Evolutionary conservation across 2,113 vertebrate genomes (phyloP).

Genomic region (Cyprinodon variegatus): DNA sequence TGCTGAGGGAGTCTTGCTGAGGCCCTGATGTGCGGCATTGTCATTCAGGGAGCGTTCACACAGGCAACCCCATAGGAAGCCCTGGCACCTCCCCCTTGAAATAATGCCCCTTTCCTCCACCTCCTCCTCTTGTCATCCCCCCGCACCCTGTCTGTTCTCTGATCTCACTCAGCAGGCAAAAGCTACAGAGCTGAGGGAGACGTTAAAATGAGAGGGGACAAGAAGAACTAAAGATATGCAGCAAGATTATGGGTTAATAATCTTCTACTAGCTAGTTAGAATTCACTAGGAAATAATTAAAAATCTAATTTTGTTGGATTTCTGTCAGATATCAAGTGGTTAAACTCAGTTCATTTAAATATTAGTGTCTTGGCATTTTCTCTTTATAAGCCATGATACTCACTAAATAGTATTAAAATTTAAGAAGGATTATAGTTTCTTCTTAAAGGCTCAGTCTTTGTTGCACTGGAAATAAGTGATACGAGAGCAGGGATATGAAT

Average conservation of each 20-base stretch:
- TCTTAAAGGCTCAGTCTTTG: background rate
- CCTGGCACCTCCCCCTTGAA: constrained; percentile 67
- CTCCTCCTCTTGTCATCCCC: background rate
- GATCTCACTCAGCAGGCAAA: constrained; percentile 65
- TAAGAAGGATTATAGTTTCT: no score
- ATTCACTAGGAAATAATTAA: background rate
- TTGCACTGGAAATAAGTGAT: no score
- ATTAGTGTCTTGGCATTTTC: no score
- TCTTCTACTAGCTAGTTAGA: background rate
- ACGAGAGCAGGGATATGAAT: background rate
- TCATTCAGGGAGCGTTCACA: constrained; percentile 76
- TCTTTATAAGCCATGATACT: no score
- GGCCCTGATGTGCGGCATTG: constrained; percentile 70
- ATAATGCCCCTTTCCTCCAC: background rate
- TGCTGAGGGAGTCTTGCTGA: constrained; percentile 65
- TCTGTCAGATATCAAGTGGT: no score
- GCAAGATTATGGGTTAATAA: constrained; percentile 17
- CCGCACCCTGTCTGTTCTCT: constrained; percentile 35
- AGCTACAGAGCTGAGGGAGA: constrained; percentile 47
- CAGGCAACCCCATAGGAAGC: constrained; percentile 77
- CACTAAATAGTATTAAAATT: no score
- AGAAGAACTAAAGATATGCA: background rate
- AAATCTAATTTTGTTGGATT: background rate
- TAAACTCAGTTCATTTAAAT: no score
- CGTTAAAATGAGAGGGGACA: constrained; percentile 11